Evolutionary conservation across 2,797 vertebrate species (phyloP), one percentile per base, ranked within the genome.

Genomic region (Pangasius krempfi): DNA sequence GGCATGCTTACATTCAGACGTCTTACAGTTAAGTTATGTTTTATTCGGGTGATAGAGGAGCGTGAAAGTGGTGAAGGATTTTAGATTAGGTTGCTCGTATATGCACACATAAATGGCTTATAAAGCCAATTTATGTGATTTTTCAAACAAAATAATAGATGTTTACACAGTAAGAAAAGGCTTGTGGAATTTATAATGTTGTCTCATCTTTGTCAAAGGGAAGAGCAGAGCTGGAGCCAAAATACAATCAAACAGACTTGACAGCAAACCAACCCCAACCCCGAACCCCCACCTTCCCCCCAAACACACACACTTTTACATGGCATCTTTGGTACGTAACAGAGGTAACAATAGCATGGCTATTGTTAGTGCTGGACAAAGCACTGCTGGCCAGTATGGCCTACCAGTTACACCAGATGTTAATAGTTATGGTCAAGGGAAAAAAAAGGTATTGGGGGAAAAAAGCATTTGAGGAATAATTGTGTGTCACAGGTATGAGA

Each of bases 361-460:
- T 96, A 96, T 96, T 95, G 92, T 94, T 96, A 96, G 95, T 81
- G 79, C 87, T 85, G 86, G 86, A 84, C 93, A 95, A 93, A 95
- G 94, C 94, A 94, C 93, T 87, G 87, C 89, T 86, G 52, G 52
- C 73, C 90, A 83, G 44, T 75, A 70, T 92, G 47, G n/a, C 6
- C 22, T 54, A 25, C 47, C 25, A 27, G 62, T 68, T 84, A 5
- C 83, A 50, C 16, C 6, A 84, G 81, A 33, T 33, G 16, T 25
- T 85, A 14, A 37, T 37, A 68, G 18, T 52, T 84, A 33, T 52
- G 47, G 27, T 12, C n/a, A 82, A 47, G 20, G 18, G 0, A 0
- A 58, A 79, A 8, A 58, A 4, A 44, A 1, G 2, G 37, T 62
- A 20, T 82, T 44, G 30, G 18, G 7, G 5, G 62, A 18, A 58